Evolutionary conservation across 2,113 vertebrate species (phyloP).

Genomic region (Corythornis cristatus): DNA sequence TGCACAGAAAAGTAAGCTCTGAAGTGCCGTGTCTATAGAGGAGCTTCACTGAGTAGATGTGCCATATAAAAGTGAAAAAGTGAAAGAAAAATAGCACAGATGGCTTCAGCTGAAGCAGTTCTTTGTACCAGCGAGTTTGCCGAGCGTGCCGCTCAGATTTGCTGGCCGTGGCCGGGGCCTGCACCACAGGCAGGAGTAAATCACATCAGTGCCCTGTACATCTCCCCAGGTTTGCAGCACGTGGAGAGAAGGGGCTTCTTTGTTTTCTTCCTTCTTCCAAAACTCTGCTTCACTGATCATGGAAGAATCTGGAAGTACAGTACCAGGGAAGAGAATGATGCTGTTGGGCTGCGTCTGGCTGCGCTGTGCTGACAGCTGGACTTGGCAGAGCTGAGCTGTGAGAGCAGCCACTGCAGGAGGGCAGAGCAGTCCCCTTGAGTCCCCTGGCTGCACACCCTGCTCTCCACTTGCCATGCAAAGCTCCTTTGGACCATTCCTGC

Average conservation of each 20-base stretch:
- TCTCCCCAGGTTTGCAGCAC: not conserved
- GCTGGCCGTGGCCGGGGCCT: not conserved
- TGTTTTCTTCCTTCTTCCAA: not conserved
- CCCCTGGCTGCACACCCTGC: not conserved
- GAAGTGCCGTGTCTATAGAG: not conserved
- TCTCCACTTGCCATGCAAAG: not conserved
- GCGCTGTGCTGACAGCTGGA: not conserved
- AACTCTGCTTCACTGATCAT: not conserved
- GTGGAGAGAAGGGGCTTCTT: not conserved
- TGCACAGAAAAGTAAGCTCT: not conserved
- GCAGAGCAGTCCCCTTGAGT: not conserved
- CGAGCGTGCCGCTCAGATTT: not conserved
- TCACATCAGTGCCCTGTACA: not conserved
- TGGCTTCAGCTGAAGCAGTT: not conserved
- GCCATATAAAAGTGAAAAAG: not conserved
- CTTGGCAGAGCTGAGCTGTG: not conserved
- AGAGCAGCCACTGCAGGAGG: not conserved
- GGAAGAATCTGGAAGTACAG: constrained; percentile 32
- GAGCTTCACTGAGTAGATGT: not conserved
- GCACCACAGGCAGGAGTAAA: not conserved
- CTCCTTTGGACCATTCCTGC: not conserved
- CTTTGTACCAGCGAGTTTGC: constrained; percentile 6
- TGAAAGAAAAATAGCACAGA: not conserved
- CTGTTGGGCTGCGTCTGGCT: constrained; percentile 43
- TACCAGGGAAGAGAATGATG: not conserved